Evolutionary conservation across 2,113 vertebrate genomes (phyloP).

Genomic region (Dunckerocampus dactyliophorus): DNA sequence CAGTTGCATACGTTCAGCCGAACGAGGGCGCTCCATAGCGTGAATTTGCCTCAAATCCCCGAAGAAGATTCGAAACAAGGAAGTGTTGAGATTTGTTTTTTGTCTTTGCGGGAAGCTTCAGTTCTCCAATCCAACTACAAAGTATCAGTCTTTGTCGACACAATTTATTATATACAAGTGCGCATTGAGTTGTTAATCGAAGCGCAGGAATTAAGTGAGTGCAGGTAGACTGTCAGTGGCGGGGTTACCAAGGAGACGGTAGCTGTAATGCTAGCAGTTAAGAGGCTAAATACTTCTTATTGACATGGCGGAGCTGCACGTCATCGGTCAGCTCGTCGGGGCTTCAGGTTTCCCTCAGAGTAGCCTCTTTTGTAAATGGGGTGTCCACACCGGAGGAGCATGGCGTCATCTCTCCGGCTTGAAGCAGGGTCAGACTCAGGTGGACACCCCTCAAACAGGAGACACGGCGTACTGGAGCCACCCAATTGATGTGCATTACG

Average conservation of each 20-base stretch:
- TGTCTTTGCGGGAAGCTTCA: not conserved
- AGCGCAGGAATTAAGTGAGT: no score
- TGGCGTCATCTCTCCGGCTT: constrained; percentile 85
- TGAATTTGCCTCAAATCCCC: not conserved
- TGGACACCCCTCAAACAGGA: constrained; percentile 80
- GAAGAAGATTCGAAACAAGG: no score
- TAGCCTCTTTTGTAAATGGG: constrained; percentile 91
- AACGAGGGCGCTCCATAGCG: not conserved
- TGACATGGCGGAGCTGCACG: constrained; percentile 84
- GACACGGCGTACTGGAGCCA: constrained; percentile 87
- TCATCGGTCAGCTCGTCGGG: constrained; percentile 86
- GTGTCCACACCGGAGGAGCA: constrained; percentile 82
- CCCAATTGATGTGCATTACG: constrained; percentile 85
- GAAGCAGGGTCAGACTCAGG: constrained; percentile 87
- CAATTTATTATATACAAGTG: not conserved
- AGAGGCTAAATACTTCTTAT: not conserved
- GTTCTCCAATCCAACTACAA: no score
- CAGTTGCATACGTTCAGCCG: not conserved
- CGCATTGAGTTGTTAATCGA: not conserved
- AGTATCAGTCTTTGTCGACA: not conserved
- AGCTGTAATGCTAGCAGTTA: constrained; percentile 2
- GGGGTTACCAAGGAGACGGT: constrained; percentile 44
- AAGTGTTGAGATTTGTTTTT: no score
- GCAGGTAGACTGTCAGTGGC: no score
- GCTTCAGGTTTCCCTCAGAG: constrained; percentile 82